Percentiles rank a stretch among this genome's conserved stretches.
phyloP scores from a whole-genome alignment of 2,888 invertebrate species.

The Euplagia quadripunctaria region DNA sequence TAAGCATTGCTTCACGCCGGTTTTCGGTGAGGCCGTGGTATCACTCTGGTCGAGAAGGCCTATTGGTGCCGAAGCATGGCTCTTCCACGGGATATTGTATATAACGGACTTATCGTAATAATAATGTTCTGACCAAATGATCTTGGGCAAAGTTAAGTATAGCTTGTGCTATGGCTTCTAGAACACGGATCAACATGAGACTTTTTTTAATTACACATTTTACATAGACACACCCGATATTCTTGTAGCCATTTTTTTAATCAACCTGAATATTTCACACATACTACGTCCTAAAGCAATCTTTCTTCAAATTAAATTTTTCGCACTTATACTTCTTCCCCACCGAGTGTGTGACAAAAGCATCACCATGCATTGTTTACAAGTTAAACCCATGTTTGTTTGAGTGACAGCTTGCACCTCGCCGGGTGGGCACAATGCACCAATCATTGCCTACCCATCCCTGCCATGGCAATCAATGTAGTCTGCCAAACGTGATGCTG shows the following conservation, averaged over 20 bases:
- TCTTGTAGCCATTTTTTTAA: neutral
- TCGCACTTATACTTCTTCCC: conserved; percentile 30
- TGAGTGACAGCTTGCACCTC: conserved; percentile 69
- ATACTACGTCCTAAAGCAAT: too few relatives aligned
- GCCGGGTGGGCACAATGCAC: conserved; percentile 70
- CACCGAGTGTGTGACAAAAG: conserved; percentile 59
- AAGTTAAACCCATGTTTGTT: conserved; percentile 75
- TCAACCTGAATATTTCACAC: neutral
- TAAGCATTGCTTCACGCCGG: too few relatives aligned
- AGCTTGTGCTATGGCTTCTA: neutral
- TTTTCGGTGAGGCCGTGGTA: too few relatives aligned
- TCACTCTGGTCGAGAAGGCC: too few relatives aligned
- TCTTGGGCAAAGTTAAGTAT: neutral
- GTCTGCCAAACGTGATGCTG: conserved; percentile 19
- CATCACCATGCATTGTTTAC: conserved; percentile 73
- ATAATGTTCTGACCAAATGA: too few relatives aligned
- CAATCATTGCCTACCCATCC: conserved; percentile 47
- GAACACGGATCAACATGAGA: neutral
- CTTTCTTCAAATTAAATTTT: conserved; percentile 5
- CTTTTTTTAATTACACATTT: neutral
- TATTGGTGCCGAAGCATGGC: too few relatives aligned
- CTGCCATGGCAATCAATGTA: conserved; percentile 51
- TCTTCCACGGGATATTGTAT: too few relatives aligned
- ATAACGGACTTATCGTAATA: too few relatives aligned
- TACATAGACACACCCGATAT: neutral